phyloP scores from a whole-genome alignment of 1,140 invertebrate genomes.

The Meloidogyne hapla region DNA sequence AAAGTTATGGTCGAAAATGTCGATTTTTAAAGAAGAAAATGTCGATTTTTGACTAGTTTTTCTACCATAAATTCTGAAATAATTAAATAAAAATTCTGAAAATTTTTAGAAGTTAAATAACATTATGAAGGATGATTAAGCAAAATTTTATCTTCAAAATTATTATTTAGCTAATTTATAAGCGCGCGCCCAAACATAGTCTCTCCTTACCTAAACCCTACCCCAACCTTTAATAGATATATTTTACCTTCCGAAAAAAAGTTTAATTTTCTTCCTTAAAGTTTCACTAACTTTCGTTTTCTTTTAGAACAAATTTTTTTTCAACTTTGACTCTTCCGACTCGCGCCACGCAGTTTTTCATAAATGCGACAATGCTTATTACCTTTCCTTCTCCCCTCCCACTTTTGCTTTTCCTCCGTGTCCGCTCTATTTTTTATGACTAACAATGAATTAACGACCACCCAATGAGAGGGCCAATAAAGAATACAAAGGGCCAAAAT shows the following conservation, averaged over 20 bases:
- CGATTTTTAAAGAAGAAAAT: too few relatives aligned
- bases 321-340: background rate
- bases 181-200: background rate
- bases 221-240: background rate
- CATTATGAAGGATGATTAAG: too few relatives aligned
- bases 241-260: background rate
- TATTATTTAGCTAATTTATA: background rate
- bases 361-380: background rate
- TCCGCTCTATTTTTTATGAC: background rate
- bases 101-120: too few relatives aligned
- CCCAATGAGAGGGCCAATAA: background rate
- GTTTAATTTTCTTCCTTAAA: background rate
- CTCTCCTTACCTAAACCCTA: background rate
- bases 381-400: background rate
- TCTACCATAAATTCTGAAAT: too few relatives aligned
- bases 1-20: too few relatives aligned
- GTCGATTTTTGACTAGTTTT: too few relatives aligned
- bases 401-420: background rate
- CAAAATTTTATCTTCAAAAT: too few relatives aligned
- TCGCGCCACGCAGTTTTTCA: background rate
- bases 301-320: background rate
- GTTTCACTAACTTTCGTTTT: background rate
- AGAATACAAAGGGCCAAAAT: background rate
- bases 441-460: conserved; percentile 1
- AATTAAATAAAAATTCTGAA: too few relatives aligned